Conservation (phyloP, 2,797 vertebrate genomes). For the Tiaroga cobitis region DNA sequence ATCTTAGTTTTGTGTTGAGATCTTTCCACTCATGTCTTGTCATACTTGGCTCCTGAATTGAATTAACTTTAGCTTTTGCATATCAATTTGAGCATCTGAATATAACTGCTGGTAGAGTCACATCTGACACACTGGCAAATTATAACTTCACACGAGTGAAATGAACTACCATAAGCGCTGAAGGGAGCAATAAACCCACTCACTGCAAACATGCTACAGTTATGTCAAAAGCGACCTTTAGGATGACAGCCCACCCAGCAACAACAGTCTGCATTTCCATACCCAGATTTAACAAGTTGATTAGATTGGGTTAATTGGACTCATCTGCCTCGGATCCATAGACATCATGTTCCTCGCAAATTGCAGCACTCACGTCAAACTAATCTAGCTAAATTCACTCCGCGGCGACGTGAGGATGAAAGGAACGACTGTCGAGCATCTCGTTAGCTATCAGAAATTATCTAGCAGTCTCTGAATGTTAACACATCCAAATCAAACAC, state of each 20-base stretch:
- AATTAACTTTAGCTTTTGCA: background rate
- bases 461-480: constrained; percentile 19
- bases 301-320: constrained; percentile 78
- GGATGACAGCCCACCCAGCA: constrained; percentile 66
- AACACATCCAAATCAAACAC: background rate
- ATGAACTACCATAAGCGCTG: constrained; percentile 63
- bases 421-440: constrained; percentile 62
- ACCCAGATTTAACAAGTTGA: constrained; percentile 75
- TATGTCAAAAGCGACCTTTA: constrained; percentile 77
- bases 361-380: constrained; percentile 46
- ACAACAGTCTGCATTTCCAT: constrained; percentile 71
- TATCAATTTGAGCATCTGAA: constrained; percentile 1
- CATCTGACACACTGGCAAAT: constrained; percentile 72
- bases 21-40: background rate
- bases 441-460: constrained; percentile 64
- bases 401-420: constrained; percentile 58
- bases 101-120: constrained; percentile 5
- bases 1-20: background rate
- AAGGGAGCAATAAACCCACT: constrained; percentile 55
- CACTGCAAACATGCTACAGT: constrained; percentile 59
- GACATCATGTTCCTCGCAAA: constrained; percentile 64
- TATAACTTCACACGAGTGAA: constrained; percentile 63
- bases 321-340: constrained; percentile 61
- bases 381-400: constrained; percentile 38
- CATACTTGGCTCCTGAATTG: background rate